phyloP scores from a whole-genome alignment of 2,888 invertebrate genomes.

The Parasteatoda lunata region DNA sequence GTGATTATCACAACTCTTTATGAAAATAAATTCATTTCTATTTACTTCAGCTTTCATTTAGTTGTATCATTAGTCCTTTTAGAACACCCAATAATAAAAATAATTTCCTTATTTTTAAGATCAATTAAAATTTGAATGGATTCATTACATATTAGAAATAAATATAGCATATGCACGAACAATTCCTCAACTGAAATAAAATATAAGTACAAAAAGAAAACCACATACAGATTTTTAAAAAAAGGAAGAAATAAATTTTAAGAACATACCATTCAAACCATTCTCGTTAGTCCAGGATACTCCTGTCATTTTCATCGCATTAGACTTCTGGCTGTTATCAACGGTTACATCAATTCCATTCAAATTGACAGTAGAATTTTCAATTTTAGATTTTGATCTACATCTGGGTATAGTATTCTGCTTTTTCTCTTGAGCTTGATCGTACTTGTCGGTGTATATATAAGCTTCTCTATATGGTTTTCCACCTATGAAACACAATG shows the following conservation, averaged over 20 bases:
- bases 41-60: no score
- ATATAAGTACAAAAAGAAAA: not conserved
- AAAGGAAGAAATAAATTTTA: not conserved
- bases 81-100: no score
- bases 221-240: not conserved
- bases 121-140: no score
- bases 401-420: slow-evolving; percentile 54
- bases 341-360: slow-evolving; percentile 25
- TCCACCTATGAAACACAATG: slow-evolving; percentile 76
- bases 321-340: slow-evolving; percentile 38
- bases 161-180: no score
- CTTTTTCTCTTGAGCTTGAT: slow-evolving; percentile 73
- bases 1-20: no score
- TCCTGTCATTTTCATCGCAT: slow-evolving; percentile 48
- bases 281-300: slow-evolving; percentile 40
- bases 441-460: slow-evolving; percentile 78
- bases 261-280: slow-evolving; percentile 39
- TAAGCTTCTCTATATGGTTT: slow-evolving; percentile 82
- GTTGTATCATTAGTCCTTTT: no score
- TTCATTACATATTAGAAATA: no score
- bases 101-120: no score
- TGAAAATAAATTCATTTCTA: no score
- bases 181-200: no score
- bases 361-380: slow-evolving; percentile 36
- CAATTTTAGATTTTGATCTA: slow-evolving; percentile 33